phyloP scores from a whole-genome alignment of 2,113 vertebrate species.

The Caranx ignobilis region DNA sequence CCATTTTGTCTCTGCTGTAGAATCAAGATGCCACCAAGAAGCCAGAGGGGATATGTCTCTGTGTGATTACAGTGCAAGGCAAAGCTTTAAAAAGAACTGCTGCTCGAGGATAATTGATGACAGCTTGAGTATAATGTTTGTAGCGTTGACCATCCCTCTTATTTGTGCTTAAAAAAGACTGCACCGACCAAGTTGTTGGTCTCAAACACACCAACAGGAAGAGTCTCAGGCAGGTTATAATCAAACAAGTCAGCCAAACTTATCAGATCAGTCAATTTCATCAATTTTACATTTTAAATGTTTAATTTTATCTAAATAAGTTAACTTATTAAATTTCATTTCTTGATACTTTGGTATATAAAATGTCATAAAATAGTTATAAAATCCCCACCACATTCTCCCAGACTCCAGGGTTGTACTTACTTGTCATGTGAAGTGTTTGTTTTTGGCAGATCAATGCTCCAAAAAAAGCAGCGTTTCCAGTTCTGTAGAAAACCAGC shows the following conservation, averaged over 20 bases:
- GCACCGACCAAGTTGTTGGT: background rate
- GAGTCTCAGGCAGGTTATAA: background rate
- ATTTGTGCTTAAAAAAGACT: background rate
- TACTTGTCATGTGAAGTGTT: too few species aligned
- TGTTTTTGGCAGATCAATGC: too few species aligned
- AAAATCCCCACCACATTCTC: too few species aligned
- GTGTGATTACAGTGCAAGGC: slow-evolving; percentile 1
- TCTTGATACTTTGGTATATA: background rate
- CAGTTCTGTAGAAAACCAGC: background rate
- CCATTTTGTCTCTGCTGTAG: slow-evolving; percentile 44
- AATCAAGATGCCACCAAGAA: slow-evolving; percentile 37
- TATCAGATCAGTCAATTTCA: background rate
- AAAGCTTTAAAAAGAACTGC: background rate
- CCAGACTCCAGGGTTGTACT: too few species aligned
- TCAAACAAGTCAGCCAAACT: background rate
- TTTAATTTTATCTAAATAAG: background rate
- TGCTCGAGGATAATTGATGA: slow-evolving; percentile 8
- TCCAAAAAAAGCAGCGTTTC: too few species aligned
- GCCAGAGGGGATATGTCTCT: slow-evolving; percentile 44
- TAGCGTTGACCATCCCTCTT: background rate
- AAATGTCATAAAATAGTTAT: too few species aligned
- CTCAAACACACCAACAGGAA: background rate
- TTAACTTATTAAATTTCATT: too few species aligned
- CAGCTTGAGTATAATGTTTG: slow-evolving; percentile 8
- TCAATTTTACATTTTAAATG: too few species aligned